phyloP scores from a whole-genome alignment of 2,797 vertebrate genomes.

The Tolypeutes matacus region DNA sequence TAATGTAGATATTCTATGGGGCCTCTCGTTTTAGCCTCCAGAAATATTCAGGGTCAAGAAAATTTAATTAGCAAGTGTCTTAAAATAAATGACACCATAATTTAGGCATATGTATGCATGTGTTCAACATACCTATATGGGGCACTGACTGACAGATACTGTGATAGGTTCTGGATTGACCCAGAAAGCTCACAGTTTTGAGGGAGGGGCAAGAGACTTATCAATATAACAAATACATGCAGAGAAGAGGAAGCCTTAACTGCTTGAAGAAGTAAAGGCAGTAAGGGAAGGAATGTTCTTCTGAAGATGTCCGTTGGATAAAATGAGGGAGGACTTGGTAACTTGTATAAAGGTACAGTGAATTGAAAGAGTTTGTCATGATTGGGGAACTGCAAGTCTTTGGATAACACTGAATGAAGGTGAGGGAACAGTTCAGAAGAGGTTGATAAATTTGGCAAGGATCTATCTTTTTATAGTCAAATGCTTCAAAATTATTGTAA shows the following conservation, averaged over 20 bases:
- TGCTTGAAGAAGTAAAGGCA: neutral
- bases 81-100: neutral
- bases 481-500: conserved; percentile 31
- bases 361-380: conserved; percentile 13
- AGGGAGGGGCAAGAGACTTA: neutral
- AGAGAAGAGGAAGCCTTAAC: neutral
- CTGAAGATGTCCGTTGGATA: neutral
- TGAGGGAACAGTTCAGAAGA: neutral
- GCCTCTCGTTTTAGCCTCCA: neutral
- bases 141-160: neutral
- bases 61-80: neutral
- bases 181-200: neutral
- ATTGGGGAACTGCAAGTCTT: neutral
- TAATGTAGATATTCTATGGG: neutral
- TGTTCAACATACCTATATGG: conserved; percentile 3
- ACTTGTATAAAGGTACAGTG: neutral
- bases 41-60: neutral
- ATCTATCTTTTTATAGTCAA: neutral
- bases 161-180: neutral
- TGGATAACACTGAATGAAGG: neutral
- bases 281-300: neutral
- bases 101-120: neutral
- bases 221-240: neutral
- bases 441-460: conserved; percentile 15
- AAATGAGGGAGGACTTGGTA: neutral